These are phyloP conservation scores for Drosophila arizonae DNA, from an alignment of 1,140 invertebrate species.

Conservation along the genomic window DNA sequence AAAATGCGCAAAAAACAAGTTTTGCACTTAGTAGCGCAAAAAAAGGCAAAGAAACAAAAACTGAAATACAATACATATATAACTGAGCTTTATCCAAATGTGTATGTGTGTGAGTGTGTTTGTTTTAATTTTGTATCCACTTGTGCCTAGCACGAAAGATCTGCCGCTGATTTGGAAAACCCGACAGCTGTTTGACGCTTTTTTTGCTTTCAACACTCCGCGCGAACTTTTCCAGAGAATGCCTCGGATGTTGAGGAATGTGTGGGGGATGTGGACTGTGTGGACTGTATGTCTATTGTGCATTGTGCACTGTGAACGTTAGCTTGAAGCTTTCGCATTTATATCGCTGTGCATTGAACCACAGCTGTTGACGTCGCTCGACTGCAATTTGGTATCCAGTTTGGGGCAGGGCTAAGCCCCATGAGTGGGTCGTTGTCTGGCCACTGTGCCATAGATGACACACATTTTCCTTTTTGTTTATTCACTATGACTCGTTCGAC, in stretches of 20 bases:
- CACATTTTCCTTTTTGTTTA: conserved; percentile 3
- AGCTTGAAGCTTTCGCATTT: conserved; percentile 10
- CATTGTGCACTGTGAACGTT: no score
- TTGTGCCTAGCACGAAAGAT: conserved; percentile 79
- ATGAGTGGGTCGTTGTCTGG: neutral
- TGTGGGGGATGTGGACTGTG: neutral
- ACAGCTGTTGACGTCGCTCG: conserved; percentile 4
- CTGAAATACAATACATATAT: conserved; percentile 22
- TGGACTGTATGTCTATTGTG: conserved; percentile 2
- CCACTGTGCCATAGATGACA: conserved; percentile 8
- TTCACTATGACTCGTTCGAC: neutral
- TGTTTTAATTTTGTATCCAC: conserved; percentile 79
- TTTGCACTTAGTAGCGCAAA: conserved; percentile 70
- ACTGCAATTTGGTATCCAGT: conserved; percentile 1
- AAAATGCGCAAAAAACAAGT: conserved; percentile 80
- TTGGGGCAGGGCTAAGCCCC: conserved; percentile 4
- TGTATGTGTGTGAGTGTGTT: conserved; percentile 50
- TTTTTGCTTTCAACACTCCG: conserved; percentile 17
- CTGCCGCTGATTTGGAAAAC: conserved; percentile 45
- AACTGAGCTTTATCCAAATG: conserved; percentile 33
- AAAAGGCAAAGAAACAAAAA: conserved; percentile 9
- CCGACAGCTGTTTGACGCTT: conserved; percentile 47
- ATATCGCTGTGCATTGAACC: conserved; percentile 6
- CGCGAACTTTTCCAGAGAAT: conserved; percentile 26
- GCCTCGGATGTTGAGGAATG: conserved; percentile 16